These are phyloP conservation scores for Xerus rutilus DNA, from an alignment of 2,797 vertebrate species.

Conservation along the genomic window DNA sequence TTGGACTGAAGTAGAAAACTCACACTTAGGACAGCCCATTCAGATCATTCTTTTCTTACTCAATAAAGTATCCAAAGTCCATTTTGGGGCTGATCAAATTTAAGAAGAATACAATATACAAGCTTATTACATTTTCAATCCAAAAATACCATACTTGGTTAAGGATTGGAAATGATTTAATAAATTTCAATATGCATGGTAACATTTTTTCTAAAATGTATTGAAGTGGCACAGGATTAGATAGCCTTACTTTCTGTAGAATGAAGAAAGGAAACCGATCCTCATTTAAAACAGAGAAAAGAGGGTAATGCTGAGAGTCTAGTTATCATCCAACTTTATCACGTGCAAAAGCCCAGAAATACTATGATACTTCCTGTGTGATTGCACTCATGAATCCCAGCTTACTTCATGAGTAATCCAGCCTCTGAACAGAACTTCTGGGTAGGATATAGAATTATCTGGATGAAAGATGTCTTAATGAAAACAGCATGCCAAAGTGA, in stretches of 20 bases:
- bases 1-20: not conserved
- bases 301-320: not conserved
- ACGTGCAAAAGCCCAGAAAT: not conserved
- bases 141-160: not conserved
- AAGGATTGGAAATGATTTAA: slow-evolving; percentile 10
- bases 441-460: not conserved
- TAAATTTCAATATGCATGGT: not conserved
- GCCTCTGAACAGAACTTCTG: not conserved
- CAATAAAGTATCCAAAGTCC: not conserved
- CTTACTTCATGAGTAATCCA: not conserved
- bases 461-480: not conserved
- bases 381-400: not conserved
- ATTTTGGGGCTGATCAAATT: not conserved
- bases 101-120: not conserved
- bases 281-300: not conserved
- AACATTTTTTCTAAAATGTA: not conserved
- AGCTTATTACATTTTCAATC: not conserved
- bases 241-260: not conserved
- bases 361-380: not conserved
- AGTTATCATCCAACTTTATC: not conserved
- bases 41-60: not conserved
- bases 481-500: not conserved
- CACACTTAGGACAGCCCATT: not conserved
- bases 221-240: not conserved
- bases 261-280: not conserved